Conservation (phyloP, 2,113 vertebrate species). For the Furnarius figulus region DNA sequence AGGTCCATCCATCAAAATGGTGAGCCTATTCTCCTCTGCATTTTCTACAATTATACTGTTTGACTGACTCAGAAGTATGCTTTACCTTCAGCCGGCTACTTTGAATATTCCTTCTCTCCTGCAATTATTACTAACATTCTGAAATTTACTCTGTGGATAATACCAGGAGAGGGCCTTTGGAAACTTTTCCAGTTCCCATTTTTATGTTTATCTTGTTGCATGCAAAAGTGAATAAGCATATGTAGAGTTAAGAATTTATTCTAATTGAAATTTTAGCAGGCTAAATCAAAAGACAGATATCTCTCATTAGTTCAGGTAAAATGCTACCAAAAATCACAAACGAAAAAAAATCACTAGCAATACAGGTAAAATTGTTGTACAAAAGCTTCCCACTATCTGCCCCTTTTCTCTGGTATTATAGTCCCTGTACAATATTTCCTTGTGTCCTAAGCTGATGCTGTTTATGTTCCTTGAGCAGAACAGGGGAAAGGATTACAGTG, state of each 20-base stretch:
- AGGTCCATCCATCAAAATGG: background rate
- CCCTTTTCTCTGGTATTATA: background rate
- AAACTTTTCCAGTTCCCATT: background rate
- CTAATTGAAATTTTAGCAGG: background rate
- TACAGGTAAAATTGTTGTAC: background rate
- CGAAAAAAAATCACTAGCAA: background rate
- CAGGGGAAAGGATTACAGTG: background rate
- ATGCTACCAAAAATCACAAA: background rate
- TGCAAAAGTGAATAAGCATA: background rate
- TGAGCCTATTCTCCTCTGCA: background rate
- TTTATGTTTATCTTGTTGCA: background rate
- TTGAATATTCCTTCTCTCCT: background rate
- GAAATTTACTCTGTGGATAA: background rate
- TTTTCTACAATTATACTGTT: background rate
- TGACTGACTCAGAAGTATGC: background rate
- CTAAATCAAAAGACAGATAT: background rate
- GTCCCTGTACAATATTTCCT: background rate
- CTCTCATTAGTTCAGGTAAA: background rate
- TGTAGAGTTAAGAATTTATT: background rate
- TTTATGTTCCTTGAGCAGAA: background rate
- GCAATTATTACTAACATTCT: background rate
- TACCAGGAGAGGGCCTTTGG: background rate
- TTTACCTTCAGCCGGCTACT: background rate
- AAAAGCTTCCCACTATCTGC: background rate
- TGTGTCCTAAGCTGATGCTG: background rate